These are phyloP conservation scores for Apistogramma diplotaenia DNA, from an alignment of 2,113 vertebrate species.

Conservation along the genomic window DNA sequence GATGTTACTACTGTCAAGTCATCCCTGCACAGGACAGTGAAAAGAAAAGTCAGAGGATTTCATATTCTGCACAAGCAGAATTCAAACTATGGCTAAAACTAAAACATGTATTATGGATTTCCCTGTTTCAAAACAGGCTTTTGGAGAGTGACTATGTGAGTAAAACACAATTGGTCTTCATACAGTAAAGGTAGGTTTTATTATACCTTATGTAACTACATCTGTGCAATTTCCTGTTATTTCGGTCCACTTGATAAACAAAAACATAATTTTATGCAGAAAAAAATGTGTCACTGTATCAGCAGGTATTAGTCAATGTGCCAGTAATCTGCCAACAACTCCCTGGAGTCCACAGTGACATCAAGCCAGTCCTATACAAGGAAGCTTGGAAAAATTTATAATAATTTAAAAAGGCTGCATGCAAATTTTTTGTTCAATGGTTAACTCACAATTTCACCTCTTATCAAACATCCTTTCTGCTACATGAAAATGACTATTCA, in stretches of 20 bases:
- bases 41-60: background rate
- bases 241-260: background rate
- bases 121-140: background rate
- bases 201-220: too few species aligned
- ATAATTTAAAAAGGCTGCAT: too few species aligned
- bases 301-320: background rate
- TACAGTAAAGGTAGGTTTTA: background rate
- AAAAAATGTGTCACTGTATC: background rate
- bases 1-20: conserved; percentile 36
- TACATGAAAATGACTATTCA: background rate
- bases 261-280: background rate
- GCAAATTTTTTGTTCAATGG: too few species aligned
- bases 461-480: too few species aligned
- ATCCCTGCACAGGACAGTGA: conserved; percentile 29
- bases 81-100: too few species aligned
- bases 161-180: background rate
- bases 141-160: background rate
- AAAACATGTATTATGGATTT: background rate
- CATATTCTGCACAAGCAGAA: background rate
- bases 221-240: background rate
- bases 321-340: too few species aligned
- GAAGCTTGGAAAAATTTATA: background rate
- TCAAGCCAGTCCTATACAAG: background rate
- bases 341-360: background rate
- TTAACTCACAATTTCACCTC: background rate